Evolutionary conservation across 2,797 vertebrate genomes (phyloP).

Genomic region (Echiichthys vipera): DNA sequence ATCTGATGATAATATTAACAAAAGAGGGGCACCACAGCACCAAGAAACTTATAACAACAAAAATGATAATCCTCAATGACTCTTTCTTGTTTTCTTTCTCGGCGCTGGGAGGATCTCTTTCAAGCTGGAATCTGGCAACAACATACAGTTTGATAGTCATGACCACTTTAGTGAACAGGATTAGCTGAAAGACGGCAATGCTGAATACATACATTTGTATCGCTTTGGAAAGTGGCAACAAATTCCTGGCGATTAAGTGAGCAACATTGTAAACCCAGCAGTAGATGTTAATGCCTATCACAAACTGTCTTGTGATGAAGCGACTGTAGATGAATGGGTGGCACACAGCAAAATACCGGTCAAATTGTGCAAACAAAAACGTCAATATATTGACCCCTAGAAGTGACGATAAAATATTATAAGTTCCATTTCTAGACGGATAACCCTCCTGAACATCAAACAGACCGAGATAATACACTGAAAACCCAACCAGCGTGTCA

Average conservation of each 20-base stretch:
- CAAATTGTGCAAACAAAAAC: constrained; percentile 76
- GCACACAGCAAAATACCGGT: constrained; percentile 68
- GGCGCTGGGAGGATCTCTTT: constrained; percentile 55
- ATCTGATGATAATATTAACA: constrained; percentile 65
- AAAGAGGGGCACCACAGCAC: constrained; percentile 75
- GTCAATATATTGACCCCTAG: constrained; percentile 67
- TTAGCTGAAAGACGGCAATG: constrained; percentile 47
- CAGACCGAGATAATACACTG: constrained; percentile 66
- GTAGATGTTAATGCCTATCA: constrained; percentile 68
- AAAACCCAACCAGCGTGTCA: constrained; percentile 66
- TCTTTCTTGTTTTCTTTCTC: constrained; percentile 73
- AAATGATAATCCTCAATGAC: constrained; percentile 75
- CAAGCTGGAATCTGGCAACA: constrained; percentile 66
- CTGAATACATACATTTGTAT: constrained; percentile 53
- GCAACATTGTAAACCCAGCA: constrained; percentile 75
- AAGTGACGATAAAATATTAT: constrained; percentile 41
- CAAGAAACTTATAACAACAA: constrained; percentile 80
- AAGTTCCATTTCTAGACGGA: constrained; percentile 61
- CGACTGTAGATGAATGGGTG: constrained; percentile 65
- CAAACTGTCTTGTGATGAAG: constrained; percentile 58
- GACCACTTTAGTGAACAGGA: constrained; percentile 66
- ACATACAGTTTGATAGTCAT: constrained; percentile 79
- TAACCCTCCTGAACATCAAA: constrained; percentile 76
- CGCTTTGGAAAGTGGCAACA: constrained; percentile 52
- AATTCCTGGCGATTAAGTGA: constrained; percentile 36